A percentile compares a stretch with the other conserved stretches of the same genome.
Conservation (phyloP, 2,797 vertebrate genomes). For the Eremophila alpestris region DNA sequence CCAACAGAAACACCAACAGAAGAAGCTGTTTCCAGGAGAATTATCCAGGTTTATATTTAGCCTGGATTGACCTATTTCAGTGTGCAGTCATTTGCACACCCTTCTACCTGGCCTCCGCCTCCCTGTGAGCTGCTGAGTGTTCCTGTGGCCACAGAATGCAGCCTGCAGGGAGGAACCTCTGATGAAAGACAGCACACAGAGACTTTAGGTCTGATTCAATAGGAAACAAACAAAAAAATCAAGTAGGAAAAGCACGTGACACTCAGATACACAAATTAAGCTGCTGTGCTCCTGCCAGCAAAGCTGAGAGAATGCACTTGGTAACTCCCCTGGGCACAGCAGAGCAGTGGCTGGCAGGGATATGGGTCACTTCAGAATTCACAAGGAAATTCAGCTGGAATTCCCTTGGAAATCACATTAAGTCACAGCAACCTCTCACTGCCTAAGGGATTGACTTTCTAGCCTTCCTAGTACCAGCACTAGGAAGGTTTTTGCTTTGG, state of each 20-base stretch:
- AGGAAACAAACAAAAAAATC: background rate
- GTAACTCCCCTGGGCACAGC: background rate
- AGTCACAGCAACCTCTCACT: background rate
- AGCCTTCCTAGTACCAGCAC: background rate
- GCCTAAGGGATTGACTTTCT: background rate
- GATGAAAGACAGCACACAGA: background rate
- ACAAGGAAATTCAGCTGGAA: background rate
- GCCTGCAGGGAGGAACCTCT: background rate
- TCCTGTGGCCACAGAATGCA: background rate
- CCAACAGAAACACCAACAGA: background rate
- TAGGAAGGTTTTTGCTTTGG: background rate
- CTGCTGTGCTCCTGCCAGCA: background rate
- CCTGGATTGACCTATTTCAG: background rate
- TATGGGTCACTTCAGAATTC: background rate
- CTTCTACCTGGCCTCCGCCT: background rate
- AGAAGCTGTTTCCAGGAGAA: background rate
- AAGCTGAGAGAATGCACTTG: background rate
- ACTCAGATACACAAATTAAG: background rate
- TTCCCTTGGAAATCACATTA: background rate
- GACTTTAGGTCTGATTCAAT: background rate
- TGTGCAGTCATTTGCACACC: background rate
- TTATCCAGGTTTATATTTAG: background rate
- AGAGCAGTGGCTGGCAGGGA: background rate
- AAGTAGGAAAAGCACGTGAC: background rate
- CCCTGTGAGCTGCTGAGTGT: background rate